Evolutionary conservation across 1,140 invertebrate species (phyloP), one percentile per base, ranked within the genome.

Genomic region (Ceratina australensis): DNA sequence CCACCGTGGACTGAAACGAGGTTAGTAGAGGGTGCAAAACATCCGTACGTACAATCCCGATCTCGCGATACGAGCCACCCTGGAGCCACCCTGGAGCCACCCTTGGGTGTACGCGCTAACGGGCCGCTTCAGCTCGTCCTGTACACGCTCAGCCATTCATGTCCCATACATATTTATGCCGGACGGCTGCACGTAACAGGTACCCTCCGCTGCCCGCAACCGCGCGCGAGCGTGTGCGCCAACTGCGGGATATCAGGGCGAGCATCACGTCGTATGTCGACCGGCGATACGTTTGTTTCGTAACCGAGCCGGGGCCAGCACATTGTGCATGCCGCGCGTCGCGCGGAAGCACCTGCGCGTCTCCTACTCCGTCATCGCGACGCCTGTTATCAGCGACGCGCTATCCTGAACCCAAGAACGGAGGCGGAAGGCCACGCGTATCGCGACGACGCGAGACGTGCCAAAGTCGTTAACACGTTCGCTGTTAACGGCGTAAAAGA

Each of bases 121-220:
- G 79, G 66, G n/a, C 26, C 26, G 82, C 59, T 81, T 81, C 80
- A 72, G 79, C 74, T 85, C 79, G 82, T 83, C 81, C 81, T 84
- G 81, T 85, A 78, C 81, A 83, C 84, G 82, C 89, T 91, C 86
- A 86, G 76, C 88, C 88, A 91, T 91, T 91, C 89, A 91, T 91
- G 90, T 87, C 81, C 89, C 87, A 91, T 91, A 91, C 89, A 91
- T 91, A 91, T 91, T 91, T 90, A 91, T 90, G 81, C 76, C 73
- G 80, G 72, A 76, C 72, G 79, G 65, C 65, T 82, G 75, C 80
- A 85, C 79, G 83, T 85, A 85, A 85, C 82, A 69, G 82, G 83
- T 78, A 74, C 56, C 33, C n/a, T 3, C 52, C 33, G 3, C 20
- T 2, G 20, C 33, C 20, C 20, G 18, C 5, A 8, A 16, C 20